phyloP scores from a whole-genome alignment of 2,797 vertebrate genomes.

The Aldrovandia affinis region DNA sequence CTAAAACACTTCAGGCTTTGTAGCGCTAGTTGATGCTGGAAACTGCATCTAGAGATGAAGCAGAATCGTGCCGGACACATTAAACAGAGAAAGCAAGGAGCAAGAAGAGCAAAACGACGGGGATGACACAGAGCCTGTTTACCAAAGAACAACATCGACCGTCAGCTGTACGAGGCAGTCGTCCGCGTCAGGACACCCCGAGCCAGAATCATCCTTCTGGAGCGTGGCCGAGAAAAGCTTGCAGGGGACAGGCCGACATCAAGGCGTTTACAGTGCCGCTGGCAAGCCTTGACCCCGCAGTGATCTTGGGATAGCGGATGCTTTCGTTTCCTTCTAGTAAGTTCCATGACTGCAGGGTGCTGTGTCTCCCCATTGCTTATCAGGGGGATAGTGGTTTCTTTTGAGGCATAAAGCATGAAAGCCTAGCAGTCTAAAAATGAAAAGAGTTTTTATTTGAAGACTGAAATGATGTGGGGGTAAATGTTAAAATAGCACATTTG shows the following conservation, averaged over 20 bases:
- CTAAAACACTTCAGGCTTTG: too few species aligned
- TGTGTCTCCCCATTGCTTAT: neutral
- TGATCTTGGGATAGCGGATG: conserved; percentile 4
- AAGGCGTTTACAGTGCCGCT: neutral
- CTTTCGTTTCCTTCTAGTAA: neutral
- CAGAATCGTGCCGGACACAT: neutral
- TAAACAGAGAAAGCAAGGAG: neutral
- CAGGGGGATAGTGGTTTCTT: conserved; percentile 9
- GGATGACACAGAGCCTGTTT: neutral
- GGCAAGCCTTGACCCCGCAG: conserved; percentile 11
- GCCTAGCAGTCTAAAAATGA: neutral
- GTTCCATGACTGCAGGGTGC: too few species aligned
- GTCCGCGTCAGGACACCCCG: neutral
- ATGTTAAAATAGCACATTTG: neutral
- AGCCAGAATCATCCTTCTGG: neutral
- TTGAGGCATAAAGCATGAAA: neutral
- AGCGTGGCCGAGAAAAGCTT: neutral
- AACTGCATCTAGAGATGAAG: neutral
- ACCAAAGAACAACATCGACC: neutral
- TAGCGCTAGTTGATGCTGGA: too few species aligned
- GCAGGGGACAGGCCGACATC: neutral
- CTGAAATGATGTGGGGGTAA: conserved; percentile 2
- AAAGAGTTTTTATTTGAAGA: conserved; percentile 8
- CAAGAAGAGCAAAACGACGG: neutral
- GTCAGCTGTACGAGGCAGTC: neutral